Percentiles rank a stretch among this genome's conserved stretches.
phyloP scores from a whole-genome alignment of 2,797 vertebrate genomes.

The Platyrinchus mystaceus region DNA sequence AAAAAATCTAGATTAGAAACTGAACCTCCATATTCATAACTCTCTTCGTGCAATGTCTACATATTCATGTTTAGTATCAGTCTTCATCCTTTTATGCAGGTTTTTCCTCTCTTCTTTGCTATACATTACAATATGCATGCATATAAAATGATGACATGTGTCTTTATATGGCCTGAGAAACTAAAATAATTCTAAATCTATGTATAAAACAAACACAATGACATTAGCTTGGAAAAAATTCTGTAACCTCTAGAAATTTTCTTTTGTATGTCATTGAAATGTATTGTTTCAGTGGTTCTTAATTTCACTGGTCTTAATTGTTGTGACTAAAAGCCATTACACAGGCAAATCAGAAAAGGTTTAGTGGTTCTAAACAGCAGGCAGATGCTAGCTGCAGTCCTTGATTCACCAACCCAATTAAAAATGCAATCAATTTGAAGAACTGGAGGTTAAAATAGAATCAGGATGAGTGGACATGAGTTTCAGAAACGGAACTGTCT shows the following conservation, averaged over 20 bases:
- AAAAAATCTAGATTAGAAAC: neutral
- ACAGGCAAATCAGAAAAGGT: neutral
- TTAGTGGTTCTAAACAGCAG: neutral
- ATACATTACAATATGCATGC: neutral
- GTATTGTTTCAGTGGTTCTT: conserved; percentile 17
- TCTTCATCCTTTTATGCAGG: neutral
- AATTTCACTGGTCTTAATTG: neutral
- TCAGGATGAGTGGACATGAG: neutral
- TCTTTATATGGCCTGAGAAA: neutral
- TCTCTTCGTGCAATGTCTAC: neutral
- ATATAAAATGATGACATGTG: neutral
- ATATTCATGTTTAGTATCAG: neutral
- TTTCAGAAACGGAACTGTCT: neutral
- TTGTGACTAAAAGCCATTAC: conserved; percentile 35
- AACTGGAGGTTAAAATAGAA: conserved; percentile 23
- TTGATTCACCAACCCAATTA: conserved; percentile 22
- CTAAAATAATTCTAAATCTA: neutral
- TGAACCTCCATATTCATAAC: neutral
- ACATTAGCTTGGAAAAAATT: accelerated
- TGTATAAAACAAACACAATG: neutral
- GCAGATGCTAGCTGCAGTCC: neutral
- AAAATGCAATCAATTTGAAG: conserved; percentile 48
- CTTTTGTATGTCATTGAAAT: neutral
- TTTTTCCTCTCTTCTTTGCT: neutral
- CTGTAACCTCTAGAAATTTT: neutral